phyloP scores from a whole-genome alignment of 2,113 vertebrate genomes.

The Grammomys dolichurus region DNA sequence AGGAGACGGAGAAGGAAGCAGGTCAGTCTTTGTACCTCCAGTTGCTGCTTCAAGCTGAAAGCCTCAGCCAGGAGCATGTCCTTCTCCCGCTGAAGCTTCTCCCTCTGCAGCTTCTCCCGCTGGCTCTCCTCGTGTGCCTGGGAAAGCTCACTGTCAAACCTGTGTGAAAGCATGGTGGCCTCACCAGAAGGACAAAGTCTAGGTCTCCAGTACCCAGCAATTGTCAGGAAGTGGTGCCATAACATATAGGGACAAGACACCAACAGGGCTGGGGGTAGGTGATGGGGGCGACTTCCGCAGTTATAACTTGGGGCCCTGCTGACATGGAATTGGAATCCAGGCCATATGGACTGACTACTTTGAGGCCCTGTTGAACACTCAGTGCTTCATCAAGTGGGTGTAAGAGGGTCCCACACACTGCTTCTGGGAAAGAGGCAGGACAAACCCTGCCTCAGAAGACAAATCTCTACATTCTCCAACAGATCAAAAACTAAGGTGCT shows the following conservation, averaged over 20 bases:
- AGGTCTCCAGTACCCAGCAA: background rate
- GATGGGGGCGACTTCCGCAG: background rate
- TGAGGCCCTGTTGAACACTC: background rate
- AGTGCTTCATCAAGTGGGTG: background rate
- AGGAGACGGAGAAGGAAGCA: fast-evolving
- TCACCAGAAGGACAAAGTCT: background rate
- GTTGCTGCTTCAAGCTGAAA: slow-evolving; percentile 94
- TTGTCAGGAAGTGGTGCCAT: background rate
- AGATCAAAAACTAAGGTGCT: background rate
- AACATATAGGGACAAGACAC: fast-evolving
- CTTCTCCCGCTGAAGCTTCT: slow-evolving; percentile 95
- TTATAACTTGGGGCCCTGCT: background rate
- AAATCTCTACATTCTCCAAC: background rate
- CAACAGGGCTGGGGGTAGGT: background rate
- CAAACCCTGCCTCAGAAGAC: background rate
- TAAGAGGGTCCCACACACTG: background rate
- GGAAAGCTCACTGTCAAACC: slow-evolving; percentile 95
- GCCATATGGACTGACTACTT: background rate
- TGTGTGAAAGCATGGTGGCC: slow-evolving; percentile 69
- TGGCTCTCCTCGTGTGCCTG: slow-evolving; percentile 94
- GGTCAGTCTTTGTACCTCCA: slow-evolving; percentile 89
- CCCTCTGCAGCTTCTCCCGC: slow-evolving; percentile 92
- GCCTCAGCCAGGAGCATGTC: slow-evolving; percentile 93
- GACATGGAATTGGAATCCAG: background rate
- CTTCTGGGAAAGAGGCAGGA: background rate